Conservation (phyloP, 1,140 invertebrate species). For the Tetramorium alpestre region DNA sequence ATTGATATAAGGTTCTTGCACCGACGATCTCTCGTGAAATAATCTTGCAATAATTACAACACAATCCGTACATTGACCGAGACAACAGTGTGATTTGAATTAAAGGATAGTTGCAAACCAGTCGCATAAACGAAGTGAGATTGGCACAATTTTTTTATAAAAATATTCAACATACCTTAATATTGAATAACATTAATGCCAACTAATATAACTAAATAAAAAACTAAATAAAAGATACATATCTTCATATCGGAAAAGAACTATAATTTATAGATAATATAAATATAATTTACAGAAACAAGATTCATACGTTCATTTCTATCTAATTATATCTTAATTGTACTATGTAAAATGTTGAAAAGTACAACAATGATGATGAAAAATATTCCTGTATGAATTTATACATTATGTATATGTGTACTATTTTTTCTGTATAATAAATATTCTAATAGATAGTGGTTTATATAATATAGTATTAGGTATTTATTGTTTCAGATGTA, state of each 20-base stretch:
- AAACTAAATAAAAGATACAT: too few relatives aligned
- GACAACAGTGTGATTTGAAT: slow-evolving; percentile 12
- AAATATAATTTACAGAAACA: background rate
- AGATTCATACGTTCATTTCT: background rate
- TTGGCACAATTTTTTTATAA: background rate
- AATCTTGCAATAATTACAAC: slow-evolving; percentile 42
- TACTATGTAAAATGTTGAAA: background rate
- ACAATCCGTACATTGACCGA: slow-evolving; percentile 2
- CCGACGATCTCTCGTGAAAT: slow-evolving; percentile 25
- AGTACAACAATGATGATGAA: background rate
- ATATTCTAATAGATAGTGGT: too few relatives aligned
- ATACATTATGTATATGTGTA: background rate
- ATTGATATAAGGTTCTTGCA: slow-evolving; percentile 42
- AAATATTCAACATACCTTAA: background rate
- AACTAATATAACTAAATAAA: background rate
- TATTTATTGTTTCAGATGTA: background rate
- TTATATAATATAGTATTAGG: background rate
- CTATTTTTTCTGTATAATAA: too few relatives aligned
- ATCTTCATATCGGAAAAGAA: background rate
- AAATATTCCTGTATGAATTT: background rate
- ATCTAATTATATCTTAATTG: background rate
- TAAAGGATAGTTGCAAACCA: slow-evolving; percentile 7
- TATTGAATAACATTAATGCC: too few relatives aligned
- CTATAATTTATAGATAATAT: background rate
- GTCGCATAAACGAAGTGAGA: background rate